Conservation (phyloP, 2,888 invertebrate species). For the Dryadula phaetusa region DNA sequence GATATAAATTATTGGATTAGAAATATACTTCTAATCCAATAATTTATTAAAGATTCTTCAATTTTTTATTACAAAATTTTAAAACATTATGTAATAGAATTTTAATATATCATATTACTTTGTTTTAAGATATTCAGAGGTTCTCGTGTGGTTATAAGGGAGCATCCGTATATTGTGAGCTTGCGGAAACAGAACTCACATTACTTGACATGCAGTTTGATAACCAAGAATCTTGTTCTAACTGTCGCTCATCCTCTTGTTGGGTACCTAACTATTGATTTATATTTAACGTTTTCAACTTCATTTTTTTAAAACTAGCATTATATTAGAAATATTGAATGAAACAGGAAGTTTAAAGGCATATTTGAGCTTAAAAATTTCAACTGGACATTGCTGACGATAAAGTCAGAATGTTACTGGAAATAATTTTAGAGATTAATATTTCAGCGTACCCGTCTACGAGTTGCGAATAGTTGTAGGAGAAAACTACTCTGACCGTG, state of each 20-base stretch:
- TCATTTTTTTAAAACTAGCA: background rate
- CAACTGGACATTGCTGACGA: background rate
- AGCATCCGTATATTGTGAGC: slow-evolving; percentile 73
- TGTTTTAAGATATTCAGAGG: slow-evolving; percentile 65
- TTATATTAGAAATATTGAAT: too few species aligned
- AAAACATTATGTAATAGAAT: too few species aligned
- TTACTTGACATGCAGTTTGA: slow-evolving; percentile 61
- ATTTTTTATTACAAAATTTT: too few species aligned
- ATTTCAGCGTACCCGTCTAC: slow-evolving; percentile 61
- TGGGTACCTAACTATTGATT: slow-evolving; percentile 52
- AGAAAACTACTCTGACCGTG: slow-evolving; percentile 71
- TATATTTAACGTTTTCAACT: background rate
- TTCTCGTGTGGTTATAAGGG: slow-evolving; percentile 60
- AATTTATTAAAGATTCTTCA: too few species aligned
- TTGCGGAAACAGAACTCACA: slow-evolving; percentile 62
- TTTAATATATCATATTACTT: background rate
- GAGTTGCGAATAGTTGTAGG: slow-evolving; percentile 66
- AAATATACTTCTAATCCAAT: too few species aligned
- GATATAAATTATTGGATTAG: too few species aligned
- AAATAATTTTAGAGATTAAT: slow-evolving; percentile 12
- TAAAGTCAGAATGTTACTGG: background rate
- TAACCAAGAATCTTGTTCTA: slow-evolving; percentile 62
- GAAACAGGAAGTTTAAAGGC: background rate
- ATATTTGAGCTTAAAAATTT: background rate
- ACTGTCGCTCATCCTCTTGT: slow-evolving; percentile 68